These are phyloP conservation scores for Heliconius himera DNA, from an alignment of 1,140 invertebrate genomes.

Conservation along the genomic window DNA sequence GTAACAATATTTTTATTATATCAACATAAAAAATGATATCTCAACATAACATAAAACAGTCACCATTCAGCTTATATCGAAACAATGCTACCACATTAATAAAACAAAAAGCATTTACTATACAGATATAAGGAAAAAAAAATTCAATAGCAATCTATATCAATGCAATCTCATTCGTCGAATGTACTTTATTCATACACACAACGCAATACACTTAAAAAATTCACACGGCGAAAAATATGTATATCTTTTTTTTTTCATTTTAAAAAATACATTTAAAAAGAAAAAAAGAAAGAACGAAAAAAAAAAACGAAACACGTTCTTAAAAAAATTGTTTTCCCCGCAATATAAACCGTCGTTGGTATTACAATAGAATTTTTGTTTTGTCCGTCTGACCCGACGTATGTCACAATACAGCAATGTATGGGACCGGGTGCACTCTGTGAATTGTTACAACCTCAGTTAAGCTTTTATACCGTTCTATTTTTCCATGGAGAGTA, in stretches of 20 bases:
- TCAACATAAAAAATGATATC: too few relatives aligned
- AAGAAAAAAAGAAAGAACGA: conserved; percentile 32
- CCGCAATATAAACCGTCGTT: conserved; percentile 70
- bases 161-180: conserved; percentile 50
- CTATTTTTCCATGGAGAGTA: conserved; percentile 64
- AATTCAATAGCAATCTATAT: conserved; percentile 23
- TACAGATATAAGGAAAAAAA: background rate
- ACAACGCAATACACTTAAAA: conserved; percentile 75
- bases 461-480: conserved; percentile 61
- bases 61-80: conserved; percentile 1
- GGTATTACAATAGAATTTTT: conserved; percentile 72
- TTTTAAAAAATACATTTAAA: conserved; percentile 47
- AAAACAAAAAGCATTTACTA: conserved; percentile 12
- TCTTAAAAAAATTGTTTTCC: conserved; percentile 76
- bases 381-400: conserved; percentile 62
- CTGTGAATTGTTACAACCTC: conserved; percentile 66
- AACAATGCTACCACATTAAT: conserved; percentile 7
- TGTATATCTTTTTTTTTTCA: conserved; percentile 44
- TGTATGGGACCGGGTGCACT: conserved; percentile 69
- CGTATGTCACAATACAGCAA: conserved; percentile 70
- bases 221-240: conserved; percentile 74
- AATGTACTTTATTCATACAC: conserved; percentile 66
- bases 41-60: background rate
- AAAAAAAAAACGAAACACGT: conserved; percentile 55
- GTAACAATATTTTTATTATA: too few relatives aligned